phyloP scores from a whole-genome alignment of 2,113 vertebrate genomes.

The Quiscalus mexicanus region DNA sequence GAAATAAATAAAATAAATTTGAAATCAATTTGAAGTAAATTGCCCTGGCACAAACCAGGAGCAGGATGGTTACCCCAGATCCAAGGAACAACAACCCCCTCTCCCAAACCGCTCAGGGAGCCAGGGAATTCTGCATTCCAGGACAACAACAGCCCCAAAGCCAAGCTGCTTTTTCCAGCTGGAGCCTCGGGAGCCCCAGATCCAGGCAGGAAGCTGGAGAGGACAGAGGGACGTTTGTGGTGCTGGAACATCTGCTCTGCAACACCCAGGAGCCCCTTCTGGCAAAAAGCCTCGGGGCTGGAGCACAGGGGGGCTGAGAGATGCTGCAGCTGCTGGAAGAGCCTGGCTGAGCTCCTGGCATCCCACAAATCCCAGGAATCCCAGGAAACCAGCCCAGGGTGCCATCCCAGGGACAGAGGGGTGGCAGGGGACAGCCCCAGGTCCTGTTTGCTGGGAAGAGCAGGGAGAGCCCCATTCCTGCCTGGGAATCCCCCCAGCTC shows the following conservation, averaged over 20 bases:
- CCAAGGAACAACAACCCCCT: rapidly evolving
- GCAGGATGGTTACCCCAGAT: rapidly evolving
- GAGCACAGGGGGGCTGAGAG: not conserved
- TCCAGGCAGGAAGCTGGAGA: not conserved
- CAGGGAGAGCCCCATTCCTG: too few relatives aligned
- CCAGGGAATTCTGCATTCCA: not conserved
- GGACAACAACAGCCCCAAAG: not conserved
- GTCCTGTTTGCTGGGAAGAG: too few relatives aligned
- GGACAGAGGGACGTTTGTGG: not conserved
- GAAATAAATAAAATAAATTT: too few relatives aligned
- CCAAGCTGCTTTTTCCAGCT: not conserved
- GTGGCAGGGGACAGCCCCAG: too few relatives aligned
- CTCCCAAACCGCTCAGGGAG: not conserved
- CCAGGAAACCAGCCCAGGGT: not conserved
- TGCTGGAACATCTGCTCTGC: not conserved
- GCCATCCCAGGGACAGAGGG: too few relatives aligned
- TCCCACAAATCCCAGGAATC: rapidly evolving
- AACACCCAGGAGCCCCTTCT: not conserved
- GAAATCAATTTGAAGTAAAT: not conserved
- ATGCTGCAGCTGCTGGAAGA: not conserved
- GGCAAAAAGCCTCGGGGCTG: rapidly evolving
- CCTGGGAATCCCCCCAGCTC: too few relatives aligned
- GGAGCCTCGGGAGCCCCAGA: not conserved
- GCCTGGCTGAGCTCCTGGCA: not conserved
- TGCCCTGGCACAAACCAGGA: conserved; percentile 61